Evolutionary conservation across 2,888 invertebrate genomes (phyloP).

Genomic region (Cheiracanthium punctorium): DNA sequence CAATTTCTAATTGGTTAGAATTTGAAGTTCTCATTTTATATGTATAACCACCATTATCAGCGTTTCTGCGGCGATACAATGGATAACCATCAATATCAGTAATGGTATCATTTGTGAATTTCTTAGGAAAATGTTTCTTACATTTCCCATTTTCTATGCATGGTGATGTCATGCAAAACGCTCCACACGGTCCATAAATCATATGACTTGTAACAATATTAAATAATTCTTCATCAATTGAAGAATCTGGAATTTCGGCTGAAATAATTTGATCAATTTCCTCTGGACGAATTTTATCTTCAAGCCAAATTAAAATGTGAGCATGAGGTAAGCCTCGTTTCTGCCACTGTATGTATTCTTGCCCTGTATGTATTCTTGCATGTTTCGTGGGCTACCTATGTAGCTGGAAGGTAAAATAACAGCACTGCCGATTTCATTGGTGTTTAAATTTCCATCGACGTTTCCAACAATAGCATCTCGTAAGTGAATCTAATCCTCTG

Average conservation of each 20-base stretch:
- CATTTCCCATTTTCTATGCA: background rate
- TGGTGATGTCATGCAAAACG: background rate
- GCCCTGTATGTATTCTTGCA: constrained; percentile 72
- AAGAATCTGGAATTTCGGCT: background rate
- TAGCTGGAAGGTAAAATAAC: constrained; percentile 72
- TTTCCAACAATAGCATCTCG: constrained; percentile 69
- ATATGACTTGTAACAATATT: background rate
- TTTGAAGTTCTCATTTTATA: background rate
- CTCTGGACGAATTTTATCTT: background rate
- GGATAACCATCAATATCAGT: constrained; percentile 30
- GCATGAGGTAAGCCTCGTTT: background rate
- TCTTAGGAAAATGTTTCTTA: background rate
- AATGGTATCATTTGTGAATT: background rate
- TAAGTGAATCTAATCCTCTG: constrained; percentile 73
- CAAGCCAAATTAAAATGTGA: background rate
- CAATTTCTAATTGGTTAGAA: background rate
- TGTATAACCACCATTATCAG: constrained; percentile 9
- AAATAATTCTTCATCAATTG: background rate
- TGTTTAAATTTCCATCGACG: constrained; percentile 69
- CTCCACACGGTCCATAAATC: background rate
- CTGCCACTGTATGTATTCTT: constrained; percentile 71
- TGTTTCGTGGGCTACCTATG: constrained; percentile 37
- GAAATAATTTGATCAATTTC: background rate
- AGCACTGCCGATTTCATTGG: constrained; percentile 3
- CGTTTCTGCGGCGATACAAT: background rate